Evolutionary conservation across 2,797 vertebrate species (phyloP), one percentile per base, ranked within the genome.

Genomic region (Sylvilagus floridanus): DNA sequence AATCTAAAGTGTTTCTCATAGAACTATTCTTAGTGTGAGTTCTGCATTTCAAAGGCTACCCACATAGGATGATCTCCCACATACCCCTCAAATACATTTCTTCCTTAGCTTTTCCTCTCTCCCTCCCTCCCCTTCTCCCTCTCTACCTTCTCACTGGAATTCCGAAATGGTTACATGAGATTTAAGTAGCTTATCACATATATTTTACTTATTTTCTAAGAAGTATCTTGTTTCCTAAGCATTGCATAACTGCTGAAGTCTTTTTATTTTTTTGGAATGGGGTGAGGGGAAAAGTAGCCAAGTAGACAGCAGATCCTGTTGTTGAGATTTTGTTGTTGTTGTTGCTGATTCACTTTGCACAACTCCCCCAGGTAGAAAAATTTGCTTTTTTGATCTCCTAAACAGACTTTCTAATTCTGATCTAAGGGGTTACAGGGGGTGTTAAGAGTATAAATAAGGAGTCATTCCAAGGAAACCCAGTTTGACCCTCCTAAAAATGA

Each of bases 21-120:
- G 85, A 76, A 66, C 69, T 91, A 84, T 89, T 90, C 76, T 95
- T 79, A 81, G 90, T 65, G 84, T 60, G 52, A 82, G 83, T 95
- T 90, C 69, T 90, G 83, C 28, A 71, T 84, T 90, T 89, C 62
- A 76, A 30, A 86, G 77, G 26, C 62, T 90, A 28, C 86, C 72
- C 76, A 76, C 66, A 66, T 37, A 68, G 65, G 42, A 52, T 66
- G 30, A 78, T 69, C 75, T 83, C 66, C 78, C 75, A 90, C 57
- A 78, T 57, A 54, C n/a, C 78, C 24, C 78, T 79, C 88, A 83
- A 50, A 62, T 76, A 88, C 21, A 84, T 91, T 75, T 95, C 54
- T 54, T 85, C 76, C 37, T 47, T 68, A 93, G 57, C 75, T 68
- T 86, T 77, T n/a, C 37, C 30, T 84, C 47, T 17, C 62, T 84